Evolutionary conservation across 2,888 invertebrate species (phyloP).

Genomic region (Pyrocoelia pectoralis): DNA sequence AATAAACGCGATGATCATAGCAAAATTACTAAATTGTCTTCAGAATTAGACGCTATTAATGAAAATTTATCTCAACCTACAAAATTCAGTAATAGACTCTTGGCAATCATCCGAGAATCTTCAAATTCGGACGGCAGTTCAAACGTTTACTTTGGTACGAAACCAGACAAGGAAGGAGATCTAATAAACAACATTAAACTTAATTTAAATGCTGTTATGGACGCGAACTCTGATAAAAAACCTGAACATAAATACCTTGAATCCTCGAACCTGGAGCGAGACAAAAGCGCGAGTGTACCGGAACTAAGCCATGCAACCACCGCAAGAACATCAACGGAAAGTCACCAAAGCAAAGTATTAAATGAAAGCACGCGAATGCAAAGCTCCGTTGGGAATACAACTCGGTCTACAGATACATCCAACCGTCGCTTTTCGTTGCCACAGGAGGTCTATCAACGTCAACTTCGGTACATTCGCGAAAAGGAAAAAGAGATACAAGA

Average conservation of each 20-base stretch:
- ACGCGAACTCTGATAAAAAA: neutral
- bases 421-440: conserved; percentile 68
- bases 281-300: conserved; percentile 49
- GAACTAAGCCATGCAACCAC: conserved; percentile 7
- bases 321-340: conserved; percentile 15
- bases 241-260: conserved; percentile 56
- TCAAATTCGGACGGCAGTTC: conserved; percentile 47
- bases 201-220: neutral
- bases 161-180: conserved; percentile 2
- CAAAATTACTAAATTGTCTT: conserved; percentile 39
- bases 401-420: conserved; percentile 28
- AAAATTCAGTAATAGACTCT: conserved; percentile 63
- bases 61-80: conserved; percentile 14
- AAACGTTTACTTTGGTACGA: neutral
- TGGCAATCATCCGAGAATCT: conserved; percentile 68
- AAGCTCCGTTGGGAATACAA: conserved; percentile 21
- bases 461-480: conserved; percentile 71
- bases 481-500: conserved; percentile 74
- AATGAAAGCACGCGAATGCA: conserved; percentile 28
- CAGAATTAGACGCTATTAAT: conserved; percentile 30
- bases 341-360: conserved; percentile 23
- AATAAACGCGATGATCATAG: conserved; percentile 58
- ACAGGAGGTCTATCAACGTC: conserved; percentile 69
- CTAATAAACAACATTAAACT: neutral
- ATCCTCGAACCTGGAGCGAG: conserved; percentile 62